Evolutionary conservation across 1,140 invertebrate species (phyloP).

Genomic region (Colletes latitarsis): DNA sequence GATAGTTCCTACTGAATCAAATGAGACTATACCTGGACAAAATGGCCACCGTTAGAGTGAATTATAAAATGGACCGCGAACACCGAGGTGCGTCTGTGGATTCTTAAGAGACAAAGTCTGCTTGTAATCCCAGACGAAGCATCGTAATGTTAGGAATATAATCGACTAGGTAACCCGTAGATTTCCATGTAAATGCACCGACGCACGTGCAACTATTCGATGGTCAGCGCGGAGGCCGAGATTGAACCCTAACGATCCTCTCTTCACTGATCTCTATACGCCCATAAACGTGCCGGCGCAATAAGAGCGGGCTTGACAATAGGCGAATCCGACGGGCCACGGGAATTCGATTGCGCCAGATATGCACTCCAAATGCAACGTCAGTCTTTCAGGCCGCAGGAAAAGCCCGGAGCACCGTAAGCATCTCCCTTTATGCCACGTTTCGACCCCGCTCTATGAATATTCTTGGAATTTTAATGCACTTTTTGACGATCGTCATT

Average conservation of each 20-base stretch:
- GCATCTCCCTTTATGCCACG: conserved; percentile 18
- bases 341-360: conserved; percentile 46
- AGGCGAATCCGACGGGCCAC: conserved; percentile 44
- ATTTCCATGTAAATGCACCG: conserved; percentile 64
- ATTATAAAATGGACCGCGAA: too few relatives aligned
- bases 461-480: conserved; percentile 49
- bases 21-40: too few relatives aligned
- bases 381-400: conserved; percentile 41
- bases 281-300: conserved; percentile 41
- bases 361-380: conserved; percentile 45
- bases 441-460: conserved; percentile 26
- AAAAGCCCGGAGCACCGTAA: conserved; percentile 12
- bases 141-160: conserved; percentile 55
- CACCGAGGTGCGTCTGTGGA: too few relatives aligned
- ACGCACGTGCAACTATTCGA: conserved; percentile 48
- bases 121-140: background rate
- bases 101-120: too few relatives aligned
- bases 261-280: conserved; percentile 41
- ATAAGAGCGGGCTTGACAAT: conserved; percentile 47
- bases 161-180: conserved; percentile 39
- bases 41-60: too few relatives aligned
- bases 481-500: conserved; percentile 31
- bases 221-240: conserved; percentile 42
- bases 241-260: conserved; percentile 50
- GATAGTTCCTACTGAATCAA: too few relatives aligned